Base-by-base conservation (phyloP, 2,888 invertebrate species). In the Augochlorella aurata region DNA sequence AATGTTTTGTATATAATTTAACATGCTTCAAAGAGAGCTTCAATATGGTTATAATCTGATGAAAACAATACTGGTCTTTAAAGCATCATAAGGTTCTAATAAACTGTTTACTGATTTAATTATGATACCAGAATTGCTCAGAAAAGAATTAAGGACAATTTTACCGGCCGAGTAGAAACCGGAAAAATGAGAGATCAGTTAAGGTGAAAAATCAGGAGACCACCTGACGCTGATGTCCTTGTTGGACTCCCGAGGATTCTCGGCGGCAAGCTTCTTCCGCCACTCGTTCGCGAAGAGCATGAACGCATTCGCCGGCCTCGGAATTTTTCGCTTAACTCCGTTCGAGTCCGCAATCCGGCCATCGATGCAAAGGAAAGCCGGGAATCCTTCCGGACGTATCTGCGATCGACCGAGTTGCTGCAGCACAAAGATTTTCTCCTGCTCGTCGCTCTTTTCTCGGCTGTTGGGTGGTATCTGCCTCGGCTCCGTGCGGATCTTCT, bases 201-300 rank as follows among this genome's bases (percentile, higher is more conserved):
- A 29, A 8, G 9, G 38, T 16, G 29, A 38, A 16, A 63, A 63
- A 29, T 18, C 29, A 63, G 63, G 38, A 29, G 16, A 29, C 38
- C 63, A 63, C 89, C 95, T 94, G 87, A 95, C 95, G 87, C 95
- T 95, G 84, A 95, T 95, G 88, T 95, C 95, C 92, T 95, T 95
- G 91, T 95, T 96, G 61, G 95, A 95, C 85, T 95, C 95, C 18
- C 94, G 93, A 0, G 95, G 95, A 92, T 94, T 94, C 88, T 94
- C 93, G 54, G 94, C 92, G 1, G 95, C 95, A 85, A 95, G 92
- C 87, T 94, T 94, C 89, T 95, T 95, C 49, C 96, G 92, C 94
- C 95, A 95, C 83, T 95, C 95, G 89, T 95, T 95, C 38, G 95
- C 95, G 88, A 95, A 96, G 14, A 96, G 92, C 95, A 96, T 95